phyloP scores from a whole-genome alignment of 2,797 vertebrate species.

The Novumbra hubbsi region DNA sequence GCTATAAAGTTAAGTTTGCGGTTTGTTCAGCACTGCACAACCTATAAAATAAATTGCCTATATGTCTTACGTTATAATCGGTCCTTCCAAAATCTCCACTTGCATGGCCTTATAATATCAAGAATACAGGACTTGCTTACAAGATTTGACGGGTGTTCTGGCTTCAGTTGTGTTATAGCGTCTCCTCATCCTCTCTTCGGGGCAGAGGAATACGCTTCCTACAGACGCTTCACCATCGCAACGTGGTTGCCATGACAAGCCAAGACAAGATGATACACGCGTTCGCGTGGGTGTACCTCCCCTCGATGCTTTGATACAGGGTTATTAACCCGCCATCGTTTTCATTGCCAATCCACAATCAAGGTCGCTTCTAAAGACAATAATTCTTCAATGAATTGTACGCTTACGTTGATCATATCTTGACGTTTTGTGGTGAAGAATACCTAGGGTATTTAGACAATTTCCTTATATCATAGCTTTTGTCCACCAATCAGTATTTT shows the following conservation, averaged over 20 bases:
- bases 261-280: background rate
- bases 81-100: background rate
- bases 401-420: background rate
- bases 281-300: conserved; percentile 10
- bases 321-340: background rate
- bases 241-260: conserved; percentile 55
- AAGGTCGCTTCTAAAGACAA: background rate
- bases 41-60: background rate
- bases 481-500: background rate
- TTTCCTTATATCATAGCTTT: background rate
- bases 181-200: conserved; percentile 4
- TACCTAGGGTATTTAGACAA: background rate
- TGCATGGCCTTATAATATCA: background rate
- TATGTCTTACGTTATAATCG: background rate
- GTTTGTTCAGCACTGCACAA: no score
- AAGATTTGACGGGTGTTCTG: background rate
- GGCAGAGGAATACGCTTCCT: background rate
- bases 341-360: background rate
- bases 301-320: background rate
- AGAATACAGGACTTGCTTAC: background rate
- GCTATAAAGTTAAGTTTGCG: background rate
- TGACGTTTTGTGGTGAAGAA: background rate
- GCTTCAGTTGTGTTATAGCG: conserved; percentile 1
- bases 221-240: conserved; percentile 25
- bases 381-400: background rate